Evolutionary conservation across 2,113 vertebrate genomes (phyloP), one percentile per base, ranked within the genome.

Genomic region (Sialia sialis): DNA sequence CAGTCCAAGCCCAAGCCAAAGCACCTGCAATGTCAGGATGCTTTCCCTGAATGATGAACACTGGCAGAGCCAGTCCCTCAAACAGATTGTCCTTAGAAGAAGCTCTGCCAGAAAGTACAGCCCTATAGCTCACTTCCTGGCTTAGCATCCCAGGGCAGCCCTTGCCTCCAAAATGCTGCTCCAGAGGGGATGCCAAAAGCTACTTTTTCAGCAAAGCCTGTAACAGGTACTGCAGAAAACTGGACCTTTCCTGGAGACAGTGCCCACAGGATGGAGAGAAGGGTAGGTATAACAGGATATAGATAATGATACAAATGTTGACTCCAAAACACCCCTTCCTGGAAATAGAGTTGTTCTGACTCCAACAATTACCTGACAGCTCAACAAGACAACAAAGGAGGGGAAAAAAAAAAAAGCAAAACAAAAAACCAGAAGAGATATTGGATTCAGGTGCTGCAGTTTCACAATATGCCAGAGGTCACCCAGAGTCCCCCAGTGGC

Each of bases 401-500:
- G 6, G 3, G 5, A 2, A 41, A 32, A 10, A 25, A 29, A 22
- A 30, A 30, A 66, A 10, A 15, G 8, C 6, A 30, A 39, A 39
- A 75, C 20, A 76, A 60, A 60, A 66, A 67, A n/a, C 0, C 30
- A 85, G 32, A 64, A 75, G 49, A 84, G 64, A 95, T 95, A 96
- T 84, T 95, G 72, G 87, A 96, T 92, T 93, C 92, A 94, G 87
- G 84, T 93, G 76, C 91, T 30, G 85, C 67, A 83, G 75, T 84
- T 88, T 36, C 48, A 67, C 90, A 86, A 68, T 93, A 95, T 90
- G 91, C 94, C 90, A 97, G 90, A 88, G 96, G 95, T 97, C 93
- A 96, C 79, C n/a, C 63, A 30, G 81, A 77, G 64, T 86, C 72
- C 94, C 93, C 85, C 39, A 91, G 79, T 87, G 96, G 67, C 94